Base-by-base conservation (phyloP, 1,140 invertebrate species). In the Heliconius congener region DNA sequence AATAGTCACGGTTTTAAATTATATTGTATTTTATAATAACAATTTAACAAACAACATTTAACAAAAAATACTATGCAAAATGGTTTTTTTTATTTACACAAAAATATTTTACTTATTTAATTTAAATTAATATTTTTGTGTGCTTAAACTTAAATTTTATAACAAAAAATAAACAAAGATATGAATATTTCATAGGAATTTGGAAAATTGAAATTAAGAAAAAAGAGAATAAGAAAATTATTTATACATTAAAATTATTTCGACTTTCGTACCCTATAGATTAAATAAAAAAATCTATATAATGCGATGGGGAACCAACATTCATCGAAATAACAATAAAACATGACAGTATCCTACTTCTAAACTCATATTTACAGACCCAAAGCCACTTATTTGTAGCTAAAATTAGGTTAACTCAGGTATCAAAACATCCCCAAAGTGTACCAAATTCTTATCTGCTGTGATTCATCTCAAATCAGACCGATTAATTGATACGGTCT, bases 391-490 rank as follows among this genome's bases (percentile, higher is more conserved):
- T 52, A 30, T 9, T 13, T 66, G 27, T 16, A 66, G 9, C 60
- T 16, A 27, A 66, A 30, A 30, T 66, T 16, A 66, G 60, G 60
- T 66, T 27, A n/a, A 30, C 23, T 13, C 60, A 66, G 60, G 27
- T 66, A 66, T 30, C 9, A 66, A 3, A 66, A 66, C 60, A 66
- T 66, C 13, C 60, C 60, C 60, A 30, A 30, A 66, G 11, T 30
- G 60, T 66, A 66, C 60, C 60, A 66, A 66, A 66, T 16, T 66
- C 37, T 70, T 76, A 71, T 70, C 74, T 18, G 16, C 34, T 42
- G 27, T 23, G 39, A 76, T 76, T 76, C 39, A 76, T 76, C 37
- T 76, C 66, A 76, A 70, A 66, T 66, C 60, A 13, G 60, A 30
- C 60, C 60, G 23, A 66, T 66, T 66, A 27, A 66, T 66, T 30